Percentiles rank a stretch among this genome's conserved stretches.
phyloP scores from a whole-genome alignment of 2,113 vertebrate species.

The Sylvietta virens region DNA sequence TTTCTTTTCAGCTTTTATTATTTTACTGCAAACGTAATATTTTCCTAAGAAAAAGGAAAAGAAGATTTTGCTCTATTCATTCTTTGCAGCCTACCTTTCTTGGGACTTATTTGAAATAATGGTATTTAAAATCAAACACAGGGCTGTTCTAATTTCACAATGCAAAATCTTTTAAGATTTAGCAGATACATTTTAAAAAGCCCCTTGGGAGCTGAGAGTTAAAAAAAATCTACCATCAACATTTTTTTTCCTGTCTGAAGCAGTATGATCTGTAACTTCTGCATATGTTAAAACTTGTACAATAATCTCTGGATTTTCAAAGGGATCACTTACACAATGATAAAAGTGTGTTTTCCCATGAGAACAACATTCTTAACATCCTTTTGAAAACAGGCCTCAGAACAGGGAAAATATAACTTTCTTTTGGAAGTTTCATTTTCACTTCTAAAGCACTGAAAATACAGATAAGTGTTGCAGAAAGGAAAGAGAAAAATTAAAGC shows the following conservation, averaged over 20 bases:
- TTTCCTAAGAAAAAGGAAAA: constrained; percentile 14
- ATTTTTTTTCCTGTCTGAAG: not conserved
- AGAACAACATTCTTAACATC: not conserved
- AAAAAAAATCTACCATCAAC: not conserved
- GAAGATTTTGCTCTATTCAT: not conserved
- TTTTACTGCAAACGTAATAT: not conserved
- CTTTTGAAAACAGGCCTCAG: not conserved
- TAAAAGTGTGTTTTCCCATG: not conserved
- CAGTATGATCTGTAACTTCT: not conserved
- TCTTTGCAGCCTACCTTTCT: not conserved
- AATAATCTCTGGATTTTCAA: constrained; percentile 39
- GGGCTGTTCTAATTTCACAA: constrained; percentile 12
- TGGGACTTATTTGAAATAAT: constrained; percentile 27
- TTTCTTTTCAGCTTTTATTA: constrained; percentile 12
- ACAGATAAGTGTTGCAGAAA: not conserved
- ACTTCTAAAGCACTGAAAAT: not conserved
- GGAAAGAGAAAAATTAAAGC: not conserved
- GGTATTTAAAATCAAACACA: not conserved
- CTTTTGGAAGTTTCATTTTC: not conserved
- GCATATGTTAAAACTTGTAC: constrained; percentile 4
- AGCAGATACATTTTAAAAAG: not conserved
- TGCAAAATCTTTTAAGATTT: constrained; percentile 13
- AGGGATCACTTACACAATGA: not conserved
- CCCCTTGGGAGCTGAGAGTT: not conserved
- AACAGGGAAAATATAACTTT: not conserved